Evolutionary conservation across 2,888 invertebrate species (phyloP).

Genomic region (Glaucopsyche alexis): DNA sequence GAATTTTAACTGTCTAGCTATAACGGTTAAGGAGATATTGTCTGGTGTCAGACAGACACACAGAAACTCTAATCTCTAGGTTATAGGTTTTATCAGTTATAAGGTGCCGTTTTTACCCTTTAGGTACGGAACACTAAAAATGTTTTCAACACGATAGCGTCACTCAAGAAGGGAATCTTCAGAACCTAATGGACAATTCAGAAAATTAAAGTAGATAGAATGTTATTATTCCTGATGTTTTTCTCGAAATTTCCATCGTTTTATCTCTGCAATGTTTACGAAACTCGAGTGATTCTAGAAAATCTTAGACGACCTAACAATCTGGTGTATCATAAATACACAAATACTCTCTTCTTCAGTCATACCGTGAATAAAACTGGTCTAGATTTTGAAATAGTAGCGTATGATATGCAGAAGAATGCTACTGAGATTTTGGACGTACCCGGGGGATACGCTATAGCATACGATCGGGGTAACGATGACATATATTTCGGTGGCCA

Average conservation of each 20-base stretch:
- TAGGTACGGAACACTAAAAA: too few relatives aligned
- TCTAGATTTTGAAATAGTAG: slow-evolving; percentile 58
- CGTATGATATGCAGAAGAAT: slow-evolving; percentile 52
- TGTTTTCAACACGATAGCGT: too few relatives aligned
- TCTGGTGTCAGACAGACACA: too few relatives aligned
- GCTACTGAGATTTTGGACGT: slow-evolving; percentile 49
- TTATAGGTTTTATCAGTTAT: too few relatives aligned
- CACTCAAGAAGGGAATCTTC: too few relatives aligned
- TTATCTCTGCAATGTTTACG: slow-evolving; percentile 57
- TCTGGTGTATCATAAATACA: slow-evolving; percentile 60
- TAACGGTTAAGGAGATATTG: too few relatives aligned
- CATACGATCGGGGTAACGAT: slow-evolving; percentile 64
- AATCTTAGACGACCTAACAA: slow-evolving; percentile 59
- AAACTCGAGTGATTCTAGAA: slow-evolving; percentile 51
- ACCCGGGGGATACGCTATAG: slow-evolving; percentile 64
- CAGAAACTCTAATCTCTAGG: too few relatives aligned
- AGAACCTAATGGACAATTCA: too few relatives aligned
- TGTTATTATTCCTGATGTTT: slow-evolving; percentile 40
- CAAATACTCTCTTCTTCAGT: slow-evolving; percentile 63
- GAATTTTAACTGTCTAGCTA: too few relatives aligned
- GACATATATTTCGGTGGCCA: slow-evolving; percentile 69
- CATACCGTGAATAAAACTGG: slow-evolving; percentile 55
- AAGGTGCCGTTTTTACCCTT: too few relatives aligned
- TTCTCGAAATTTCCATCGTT: slow-evolving; percentile 31
- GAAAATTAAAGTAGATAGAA: slow-evolving; percentile 44